phyloP scores from a whole-genome alignment of 2,797 vertebrate species.

The Erethizon dorsatum region DNA sequence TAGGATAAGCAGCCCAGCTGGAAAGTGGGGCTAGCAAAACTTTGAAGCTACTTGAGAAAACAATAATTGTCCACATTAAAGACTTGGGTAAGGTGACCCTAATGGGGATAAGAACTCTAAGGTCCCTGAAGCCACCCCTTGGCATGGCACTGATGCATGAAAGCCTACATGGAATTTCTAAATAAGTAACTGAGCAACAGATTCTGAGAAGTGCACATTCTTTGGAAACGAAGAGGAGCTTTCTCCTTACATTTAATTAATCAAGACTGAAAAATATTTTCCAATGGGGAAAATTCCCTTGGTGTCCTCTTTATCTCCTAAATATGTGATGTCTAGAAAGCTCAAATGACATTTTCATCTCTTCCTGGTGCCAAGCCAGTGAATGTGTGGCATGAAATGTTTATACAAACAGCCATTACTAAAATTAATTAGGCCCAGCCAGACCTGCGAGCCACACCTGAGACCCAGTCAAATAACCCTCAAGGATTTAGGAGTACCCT shows the following conservation, averaged over 20 bases:
- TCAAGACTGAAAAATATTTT: slow-evolving; percentile 55
- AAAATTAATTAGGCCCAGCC: slow-evolving; percentile 72
- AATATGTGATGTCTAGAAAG: neutral
- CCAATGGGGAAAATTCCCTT: slow-evolving; percentile 25
- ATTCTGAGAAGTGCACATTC: slow-evolving; percentile 19
- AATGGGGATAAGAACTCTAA: neutral
- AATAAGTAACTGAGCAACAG: neutral
- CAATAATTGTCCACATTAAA: neutral
- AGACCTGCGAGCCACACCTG: slow-evolving; percentile 71
- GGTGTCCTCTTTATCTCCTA: neutral
- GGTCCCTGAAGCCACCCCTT: neutral
- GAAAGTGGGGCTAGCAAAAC: neutral
- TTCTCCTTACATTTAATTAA: neutral
- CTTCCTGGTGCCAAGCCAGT: slow-evolving; percentile 59
- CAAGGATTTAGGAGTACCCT: slow-evolving; percentile 68
- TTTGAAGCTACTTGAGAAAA: slow-evolving; percentile 7
- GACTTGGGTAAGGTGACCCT: neutral
- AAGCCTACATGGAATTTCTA: neutral
- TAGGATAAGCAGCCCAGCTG: neutral
- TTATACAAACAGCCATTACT: slow-evolving; percentile 62
- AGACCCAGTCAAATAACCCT: neutral
- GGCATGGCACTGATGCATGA: neutral
- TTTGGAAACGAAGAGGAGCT: neutral
- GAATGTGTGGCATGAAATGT: slow-evolving; percentile 22
- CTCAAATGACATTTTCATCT: neutral